Evolutionary conservation across 1,140 invertebrate genomes (phyloP).

Genomic region (Cyclargus thomasi): DNA sequence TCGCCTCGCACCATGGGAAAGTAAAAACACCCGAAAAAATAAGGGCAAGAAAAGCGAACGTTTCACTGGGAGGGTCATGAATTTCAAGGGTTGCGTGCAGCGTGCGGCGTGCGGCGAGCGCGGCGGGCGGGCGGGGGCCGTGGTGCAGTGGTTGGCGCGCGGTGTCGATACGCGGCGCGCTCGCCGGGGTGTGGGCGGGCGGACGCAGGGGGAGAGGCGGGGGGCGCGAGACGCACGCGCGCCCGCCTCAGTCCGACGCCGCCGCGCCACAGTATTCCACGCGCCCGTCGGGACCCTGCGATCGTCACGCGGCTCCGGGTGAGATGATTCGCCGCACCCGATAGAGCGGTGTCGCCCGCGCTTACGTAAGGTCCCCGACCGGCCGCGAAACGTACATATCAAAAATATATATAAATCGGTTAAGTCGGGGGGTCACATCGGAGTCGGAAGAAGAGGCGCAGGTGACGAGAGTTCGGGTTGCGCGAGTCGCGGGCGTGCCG

Average conservation of each 20-base stretch:
- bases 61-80: slow-evolving; percentile 34
- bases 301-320: slow-evolving; percentile 49
- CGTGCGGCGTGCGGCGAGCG: slow-evolving; percentile 35
- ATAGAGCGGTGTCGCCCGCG: slow-evolving; percentile 53
- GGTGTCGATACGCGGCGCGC: slow-evolving; percentile 62
- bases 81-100: slow-evolving; percentile 39
- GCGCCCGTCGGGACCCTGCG: slow-evolving; percentile 36
- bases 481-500: slow-evolving; percentile 50
- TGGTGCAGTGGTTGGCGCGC: slow-evolving; percentile 56
- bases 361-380: slow-evolving; percentile 55
- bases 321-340: slow-evolving; percentile 52
- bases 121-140: slow-evolving; percentile 29
- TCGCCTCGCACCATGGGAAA: slow-evolving; percentile 25
- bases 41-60: slow-evolving; percentile 47
- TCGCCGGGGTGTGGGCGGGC: slow-evolving; percentile 26
- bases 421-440: not conserved
- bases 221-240: slow-evolving; percentile 39
- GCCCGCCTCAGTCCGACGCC: slow-evolving; percentile 47
- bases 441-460: slow-evolving; percentile 2
- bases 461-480: slow-evolving; percentile 17
- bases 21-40: slow-evolving; percentile 37
- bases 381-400: slow-evolving; percentile 40
- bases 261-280: slow-evolving; percentile 47
- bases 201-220: slow-evolving; percentile 23
- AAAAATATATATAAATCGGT: slow-evolving; percentile 17